Percentiles rank a stretch among this genome's conserved stretches.
phyloP scores from a whole-genome alignment of 2,888 invertebrate genomes.

The Shargacucullia verbasci region DNA sequence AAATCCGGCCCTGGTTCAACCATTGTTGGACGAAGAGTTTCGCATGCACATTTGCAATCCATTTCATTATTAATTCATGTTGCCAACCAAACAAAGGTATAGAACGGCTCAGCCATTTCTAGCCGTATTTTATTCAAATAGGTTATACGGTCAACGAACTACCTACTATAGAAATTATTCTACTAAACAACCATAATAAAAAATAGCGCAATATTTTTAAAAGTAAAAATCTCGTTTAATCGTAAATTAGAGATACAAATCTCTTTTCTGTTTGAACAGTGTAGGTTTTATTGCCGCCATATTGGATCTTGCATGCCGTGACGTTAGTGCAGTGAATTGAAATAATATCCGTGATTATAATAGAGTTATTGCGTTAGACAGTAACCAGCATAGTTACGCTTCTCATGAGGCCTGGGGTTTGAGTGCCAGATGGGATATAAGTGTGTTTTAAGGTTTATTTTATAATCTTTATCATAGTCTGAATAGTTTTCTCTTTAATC shows the following conservation, averaged over 20 bases:
- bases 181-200: conserved; percentile 11
- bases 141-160: conserved; percentile 7
- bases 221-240: conserved; percentile 24
- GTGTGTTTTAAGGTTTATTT: no score
- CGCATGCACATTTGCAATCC: no score
- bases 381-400: background rate
- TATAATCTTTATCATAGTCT: no score
- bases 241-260: conserved; percentile 41
- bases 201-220: conserved; percentile 22
- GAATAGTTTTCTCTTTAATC: no score
- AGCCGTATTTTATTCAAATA: conserved; percentile 3
- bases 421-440: background rate
- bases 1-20: no score
- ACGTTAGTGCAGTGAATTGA: conserved; percentile 36
- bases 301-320: conserved; percentile 50
- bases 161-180: conserved; percentile 16
- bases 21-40: no score
- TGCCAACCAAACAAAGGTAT: background rate
- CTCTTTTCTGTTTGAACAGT: conserved; percentile 36
- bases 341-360: background rate
- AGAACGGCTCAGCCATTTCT: background rate
- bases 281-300: conserved; percentile 37
- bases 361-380: background rate
- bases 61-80: background rate
- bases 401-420: background rate